Evolutionary conservation across 2,113 vertebrate species (phyloP), one percentile per base, ranked within the genome.

Genomic region (Daboia siamensis): DNA sequence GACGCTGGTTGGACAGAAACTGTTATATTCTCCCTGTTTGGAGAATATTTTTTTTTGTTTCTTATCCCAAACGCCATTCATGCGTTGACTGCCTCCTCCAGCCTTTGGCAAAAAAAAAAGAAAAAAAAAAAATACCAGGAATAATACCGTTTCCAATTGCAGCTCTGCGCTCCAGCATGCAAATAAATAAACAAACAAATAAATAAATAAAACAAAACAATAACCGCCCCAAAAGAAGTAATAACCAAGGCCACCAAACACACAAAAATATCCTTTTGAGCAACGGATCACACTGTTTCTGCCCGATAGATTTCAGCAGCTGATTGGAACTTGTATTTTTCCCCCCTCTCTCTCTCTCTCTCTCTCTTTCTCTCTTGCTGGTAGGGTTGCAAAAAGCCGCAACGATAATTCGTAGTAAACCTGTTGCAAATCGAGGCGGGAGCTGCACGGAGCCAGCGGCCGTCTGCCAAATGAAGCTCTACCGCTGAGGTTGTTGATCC

Each of bases 361-460:
- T 4, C 39, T 39, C 39, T 29, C 20, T 10, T 6, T 21, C 23
- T 88, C 0, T 44, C 59, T 4, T 24, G 5, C 55, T 6, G 84
- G 44, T 86, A 12, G 1, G 9, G 46, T 51, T 86, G 84, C 26
- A 48, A 26, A 74, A 12, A 51, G 23, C 84, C 48, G 24, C 23
- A 86, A 24, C 5, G 26, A 51, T 69, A 5, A 69, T 80, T 80
- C 15, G 3, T 39, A 39, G 8, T 80, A 39, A 89, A 57, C 29
- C 55, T 13, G 88, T 44, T 89, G 88, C 88, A 59, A 89, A 46
- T 59, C 13, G 26, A 59, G 6, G 33, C 55, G 5, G 33, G 33
- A 59, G 23, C 33, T 1, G 39, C 1, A 1, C 0, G 0, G 33
- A 44, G 54, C 33, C 21, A 4, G n/a, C 20, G 12, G n/a, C n/a